phyloP scores from a whole-genome alignment of 2,888 invertebrate species.

The Strigamia transsilvanica region DNA sequence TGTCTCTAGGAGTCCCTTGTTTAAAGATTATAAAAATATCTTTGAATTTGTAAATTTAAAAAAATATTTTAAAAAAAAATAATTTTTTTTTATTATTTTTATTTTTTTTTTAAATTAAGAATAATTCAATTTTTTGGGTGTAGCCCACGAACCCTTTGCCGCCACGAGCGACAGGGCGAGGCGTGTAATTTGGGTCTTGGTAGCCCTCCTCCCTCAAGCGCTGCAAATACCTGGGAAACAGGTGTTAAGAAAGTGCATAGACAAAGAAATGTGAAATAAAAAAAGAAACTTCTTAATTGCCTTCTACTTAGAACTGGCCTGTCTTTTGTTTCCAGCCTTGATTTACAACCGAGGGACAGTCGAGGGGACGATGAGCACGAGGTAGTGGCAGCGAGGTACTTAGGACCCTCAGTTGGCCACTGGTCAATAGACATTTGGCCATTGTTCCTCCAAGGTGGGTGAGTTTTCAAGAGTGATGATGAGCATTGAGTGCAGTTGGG shows the following conservation, averaged over 20 bases:
- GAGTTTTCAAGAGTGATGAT: slow-evolving; percentile 32
- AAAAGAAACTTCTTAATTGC: slow-evolving; percentile 1
- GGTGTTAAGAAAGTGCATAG: slow-evolving; percentile 36
- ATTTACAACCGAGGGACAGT: slow-evolving; percentile 38
- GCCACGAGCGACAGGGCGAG: slow-evolving; percentile 40
- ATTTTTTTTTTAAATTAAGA: no score
- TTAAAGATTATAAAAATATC: neutral
- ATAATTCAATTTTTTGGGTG: slow-evolving; percentile 4
- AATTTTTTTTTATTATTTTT: neutral
- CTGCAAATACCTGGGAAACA: slow-evolving; percentile 39
- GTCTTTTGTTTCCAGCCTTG: slow-evolving; percentile 31
- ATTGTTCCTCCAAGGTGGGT: neutral
- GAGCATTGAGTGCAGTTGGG: slow-evolving; percentile 37
- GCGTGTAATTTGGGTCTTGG: slow-evolving; percentile 41
- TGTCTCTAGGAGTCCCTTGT: slow-evolving; percentile 25
- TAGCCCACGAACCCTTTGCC: neutral
- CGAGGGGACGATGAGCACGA: slow-evolving; percentile 15
- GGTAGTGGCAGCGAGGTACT: slow-evolving; percentile 29
- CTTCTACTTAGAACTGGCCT: slow-evolving; percentile 3
- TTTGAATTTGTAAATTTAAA: no score
- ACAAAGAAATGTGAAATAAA: slow-evolving; percentile 1
- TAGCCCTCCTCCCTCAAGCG: slow-evolving; percentile 33
- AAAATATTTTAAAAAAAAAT: neutral
- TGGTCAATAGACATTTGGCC: slow-evolving; percentile 32
- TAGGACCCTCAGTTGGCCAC: slow-evolving; percentile 21